Evolutionary conservation across 2,888 invertebrate genomes (phyloP), one percentile per base, ranked within the genome.

Genomic region (Rhodophaea formosa): DNA sequence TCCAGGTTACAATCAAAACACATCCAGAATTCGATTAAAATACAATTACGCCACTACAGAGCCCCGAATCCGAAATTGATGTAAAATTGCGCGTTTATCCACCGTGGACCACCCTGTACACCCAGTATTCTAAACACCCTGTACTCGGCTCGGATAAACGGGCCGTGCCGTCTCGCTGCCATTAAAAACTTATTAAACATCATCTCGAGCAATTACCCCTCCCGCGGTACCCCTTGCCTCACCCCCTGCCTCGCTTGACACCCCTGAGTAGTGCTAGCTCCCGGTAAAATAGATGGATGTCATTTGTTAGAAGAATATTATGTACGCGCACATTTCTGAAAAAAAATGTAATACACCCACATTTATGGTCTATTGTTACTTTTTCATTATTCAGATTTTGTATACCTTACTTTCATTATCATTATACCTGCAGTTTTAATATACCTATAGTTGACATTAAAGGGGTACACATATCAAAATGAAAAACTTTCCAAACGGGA

Each of bases 121-220:
- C 39, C 39, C 39, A 12, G 35, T 14, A 35, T 32, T 42, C 62
- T 68, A 67, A 74, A 74, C 72, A 75, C 73, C 75, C 68, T 75
- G 77, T 72, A 78, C 84, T 81, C 72, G 77, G 73, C 71, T 73
- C 71, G 77, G 78, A 82, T 88, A 86, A 87, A 78, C 84, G 76
- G 80, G 78, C 75, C 80, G 77, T 77, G 72, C 76, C 86, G 84
- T 83, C 65, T 60, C 80, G 86, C 83, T 82, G 91, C 93, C 92
- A 93, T 93, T 93, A 93, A 93, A 93, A 93, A 93, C 92, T 93
- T 92, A 93, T 93, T 93, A 93, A 93, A 93, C 92, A 92, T 93
- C 92, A 92, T 92, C 93, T 92, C 92, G 86, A 84, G 89, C 93
- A 92, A 93, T 93, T 93, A 93, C 91, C 83, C 83, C 72, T 58